phyloP scores from a whole-genome alignment of 2,113 vertebrate species.

The Corythaeola cristata region DNA sequence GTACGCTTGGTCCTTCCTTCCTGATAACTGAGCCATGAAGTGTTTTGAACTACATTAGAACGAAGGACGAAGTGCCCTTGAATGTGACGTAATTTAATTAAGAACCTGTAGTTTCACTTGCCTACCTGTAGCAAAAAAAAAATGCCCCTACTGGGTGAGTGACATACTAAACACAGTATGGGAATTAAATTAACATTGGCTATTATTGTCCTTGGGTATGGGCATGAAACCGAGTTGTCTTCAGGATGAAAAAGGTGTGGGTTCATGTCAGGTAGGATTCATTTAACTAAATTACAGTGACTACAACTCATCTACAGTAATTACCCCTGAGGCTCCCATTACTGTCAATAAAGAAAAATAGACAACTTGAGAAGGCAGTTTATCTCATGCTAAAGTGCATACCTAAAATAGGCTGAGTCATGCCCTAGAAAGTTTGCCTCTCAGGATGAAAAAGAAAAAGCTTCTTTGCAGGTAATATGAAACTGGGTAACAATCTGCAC shows the following conservation, averaged over 20 bases:
- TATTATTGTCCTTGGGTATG: neutral
- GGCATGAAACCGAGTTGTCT: neutral
- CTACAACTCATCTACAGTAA: neutral
- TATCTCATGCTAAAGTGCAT: neutral
- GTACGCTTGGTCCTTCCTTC: neutral
- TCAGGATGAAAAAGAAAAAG: neutral
- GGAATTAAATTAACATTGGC: neutral
- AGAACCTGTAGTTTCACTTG: neutral
- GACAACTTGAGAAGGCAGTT: neutral
- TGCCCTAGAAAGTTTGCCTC: neutral
- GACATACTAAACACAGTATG: neutral
- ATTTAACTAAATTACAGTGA: neutral
- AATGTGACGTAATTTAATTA: neutral
- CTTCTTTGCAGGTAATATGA: neutral
- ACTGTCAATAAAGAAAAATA: conserved; percentile 24
- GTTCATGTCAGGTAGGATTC: neutral
- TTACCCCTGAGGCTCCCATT: neutral
- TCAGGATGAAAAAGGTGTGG: neutral
- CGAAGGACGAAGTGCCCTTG: neutral
- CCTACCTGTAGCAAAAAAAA: neutral
- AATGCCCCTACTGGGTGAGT: neutral
- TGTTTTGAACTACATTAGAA: neutral
- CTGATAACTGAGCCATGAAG: neutral
- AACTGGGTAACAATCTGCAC: neutral
- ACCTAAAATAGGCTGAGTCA: neutral